A percentile compares a stretch with the other conserved stretches of the same genome.
These are phyloP conservation scores for Stegodyphus mimosarum DNA, from an alignment of 1,140 invertebrate species.

Conservation along the genomic window DNA sequence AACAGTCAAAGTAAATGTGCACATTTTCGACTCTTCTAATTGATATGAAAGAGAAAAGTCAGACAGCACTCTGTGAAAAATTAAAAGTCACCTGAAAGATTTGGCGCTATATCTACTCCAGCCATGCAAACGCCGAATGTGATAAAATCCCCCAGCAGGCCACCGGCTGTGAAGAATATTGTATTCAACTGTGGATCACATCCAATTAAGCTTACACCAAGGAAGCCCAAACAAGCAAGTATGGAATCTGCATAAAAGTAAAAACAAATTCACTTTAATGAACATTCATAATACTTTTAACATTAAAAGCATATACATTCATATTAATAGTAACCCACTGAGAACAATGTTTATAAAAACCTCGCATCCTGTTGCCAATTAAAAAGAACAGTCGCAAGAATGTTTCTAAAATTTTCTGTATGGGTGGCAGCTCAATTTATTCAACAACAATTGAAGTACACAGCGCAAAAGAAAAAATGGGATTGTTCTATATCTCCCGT, in stretches of 20 bases:
- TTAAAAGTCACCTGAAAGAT: constrained; percentile 1
- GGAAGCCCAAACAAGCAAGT: constrained; percentile 11
- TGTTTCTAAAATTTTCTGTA: no score
- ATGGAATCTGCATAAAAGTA: background rate
- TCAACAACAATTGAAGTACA: no score
- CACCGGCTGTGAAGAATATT: background rate
- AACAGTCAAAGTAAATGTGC: background rate
- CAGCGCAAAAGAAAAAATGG: no score
- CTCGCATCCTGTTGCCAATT: no score
- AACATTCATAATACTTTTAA: no score
- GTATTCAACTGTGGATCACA: background rate
- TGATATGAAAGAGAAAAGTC: background rate
- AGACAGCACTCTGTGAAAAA: background rate
- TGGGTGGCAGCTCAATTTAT: no score
- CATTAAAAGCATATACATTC: no score
- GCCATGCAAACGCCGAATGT: constrained; percentile 8
- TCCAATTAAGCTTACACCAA: background rate
- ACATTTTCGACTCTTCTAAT: background rate
- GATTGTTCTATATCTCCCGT: no score
- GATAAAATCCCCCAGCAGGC: constrained; percentile 12
- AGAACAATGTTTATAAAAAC: no score
- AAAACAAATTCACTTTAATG: no score
- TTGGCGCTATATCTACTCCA: constrained; percentile 8
- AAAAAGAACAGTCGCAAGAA: no score
- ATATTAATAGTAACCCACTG: no score